phyloP scores from a whole-genome alignment of 1,140 invertebrate genomes.

The Trichomalopsis sarcophagae region DNA sequence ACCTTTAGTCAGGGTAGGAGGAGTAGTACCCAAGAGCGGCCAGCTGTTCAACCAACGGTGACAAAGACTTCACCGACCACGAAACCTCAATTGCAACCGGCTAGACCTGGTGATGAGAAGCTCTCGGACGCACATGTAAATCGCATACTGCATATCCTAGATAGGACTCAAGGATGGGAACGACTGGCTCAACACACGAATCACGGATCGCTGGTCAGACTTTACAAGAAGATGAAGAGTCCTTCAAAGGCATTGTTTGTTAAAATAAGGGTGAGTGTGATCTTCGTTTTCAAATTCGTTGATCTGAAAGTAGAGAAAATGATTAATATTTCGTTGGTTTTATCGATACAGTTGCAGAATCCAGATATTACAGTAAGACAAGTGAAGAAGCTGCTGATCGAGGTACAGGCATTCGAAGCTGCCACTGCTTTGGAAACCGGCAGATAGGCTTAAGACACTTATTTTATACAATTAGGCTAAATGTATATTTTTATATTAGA shows the following conservation, averaged over 20 bases:
- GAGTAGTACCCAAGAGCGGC: not conserved
- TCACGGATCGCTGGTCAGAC: conserved; percentile 62
- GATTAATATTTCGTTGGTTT: not conserved
- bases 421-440: conserved; percentile 16
- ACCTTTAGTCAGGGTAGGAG: not conserved
- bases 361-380: conserved; percentile 40
- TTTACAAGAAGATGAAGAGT: conserved; percentile 54
- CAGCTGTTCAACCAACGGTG: not conserved
- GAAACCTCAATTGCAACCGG: not conserved
- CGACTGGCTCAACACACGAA: conserved; percentile 65
- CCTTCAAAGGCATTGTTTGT: conserved; percentile 59
- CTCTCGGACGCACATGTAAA: conserved; percentile 58
- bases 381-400: conserved; percentile 40
- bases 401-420: conserved; percentile 39
- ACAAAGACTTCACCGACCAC: not conserved
- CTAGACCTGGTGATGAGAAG: conserved; percentile 1
- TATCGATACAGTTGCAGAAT: conserved; percentile 33
- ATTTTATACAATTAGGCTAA: conserved; percentile 1
- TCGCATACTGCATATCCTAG: conserved; percentile 61
- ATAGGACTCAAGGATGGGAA: conserved; percentile 67
- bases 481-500: not conserved
- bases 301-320: not conserved
- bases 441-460: not conserved
- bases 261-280: conserved; percentile 58
- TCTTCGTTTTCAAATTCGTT: not conserved